These are phyloP conservation scores for Chlorospingus flavigularis DNA, from an alignment of 2,797 vertebrate species.

Conservation along the genomic window DNA sequence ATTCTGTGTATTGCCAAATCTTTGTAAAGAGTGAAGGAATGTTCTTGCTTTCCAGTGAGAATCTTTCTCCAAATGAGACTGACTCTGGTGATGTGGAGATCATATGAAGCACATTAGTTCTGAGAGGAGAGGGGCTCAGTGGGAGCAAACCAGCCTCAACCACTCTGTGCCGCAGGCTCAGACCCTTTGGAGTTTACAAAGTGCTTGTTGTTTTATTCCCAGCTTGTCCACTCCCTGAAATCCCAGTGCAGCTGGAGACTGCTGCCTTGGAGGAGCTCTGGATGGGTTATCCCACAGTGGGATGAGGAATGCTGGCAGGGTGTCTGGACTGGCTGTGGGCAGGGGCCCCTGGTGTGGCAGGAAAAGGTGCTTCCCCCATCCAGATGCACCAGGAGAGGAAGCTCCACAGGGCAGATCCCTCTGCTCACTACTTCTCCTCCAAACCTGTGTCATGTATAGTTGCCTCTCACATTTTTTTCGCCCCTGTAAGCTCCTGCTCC, in stretches of 20 bases:
- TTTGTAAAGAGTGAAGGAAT: slow-evolving; percentile 57
- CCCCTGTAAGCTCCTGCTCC: neutral
- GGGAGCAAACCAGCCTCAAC: neutral
- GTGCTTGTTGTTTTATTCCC: neutral
- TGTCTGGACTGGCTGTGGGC: neutral
- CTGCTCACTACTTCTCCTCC: neutral
- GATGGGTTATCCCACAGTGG: neutral
- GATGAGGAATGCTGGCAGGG: neutral
- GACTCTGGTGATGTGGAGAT: slow-evolving; percentile 35
- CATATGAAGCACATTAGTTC: neutral
- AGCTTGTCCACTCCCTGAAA: neutral
- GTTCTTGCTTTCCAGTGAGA: slow-evolving; percentile 48
- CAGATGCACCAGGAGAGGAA: neutral
- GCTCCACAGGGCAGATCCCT: neutral
- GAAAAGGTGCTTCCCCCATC: neutral
- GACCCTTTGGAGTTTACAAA: neutral
- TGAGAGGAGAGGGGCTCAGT: neutral
- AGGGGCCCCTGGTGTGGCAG: neutral
- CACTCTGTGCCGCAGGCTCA: neutral
- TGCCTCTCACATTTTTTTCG: neutral
- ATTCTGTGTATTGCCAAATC: slow-evolving; percentile 63
- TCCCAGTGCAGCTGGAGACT: neutral
- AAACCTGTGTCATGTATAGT: fast-evolving
- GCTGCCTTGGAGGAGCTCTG: neutral
- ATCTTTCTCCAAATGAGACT: slow-evolving; percentile 14